These are phyloP conservation scores for Andricus grossulariae DNA, from an alignment of 1,140 invertebrate genomes.

Conservation along the genomic window DNA sequence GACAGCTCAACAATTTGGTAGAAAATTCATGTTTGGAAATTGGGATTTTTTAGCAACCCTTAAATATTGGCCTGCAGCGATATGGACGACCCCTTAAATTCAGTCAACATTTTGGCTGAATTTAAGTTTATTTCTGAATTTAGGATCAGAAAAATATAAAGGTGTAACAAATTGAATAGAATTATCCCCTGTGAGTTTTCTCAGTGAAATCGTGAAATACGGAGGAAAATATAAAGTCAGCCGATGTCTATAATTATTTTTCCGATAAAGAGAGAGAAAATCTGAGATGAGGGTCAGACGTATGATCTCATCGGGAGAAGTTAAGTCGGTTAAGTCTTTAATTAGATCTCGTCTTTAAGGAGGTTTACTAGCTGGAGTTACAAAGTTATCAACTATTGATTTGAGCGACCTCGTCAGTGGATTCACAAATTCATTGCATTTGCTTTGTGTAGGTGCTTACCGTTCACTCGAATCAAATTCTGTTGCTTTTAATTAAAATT, in stretches of 20 bases:
- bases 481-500: conserved; percentile 23
- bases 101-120: no score
- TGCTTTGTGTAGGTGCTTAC: background rate
- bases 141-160: no score
- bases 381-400: conserved; percentile 26
- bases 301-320: background rate
- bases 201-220: no score
- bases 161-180: no score
- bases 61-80: no score
- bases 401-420: background rate
- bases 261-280: background rate
- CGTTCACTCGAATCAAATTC: background rate
- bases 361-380: background rate
- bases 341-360: conserved; percentile 17
- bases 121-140: no score
- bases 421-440: conserved; percentile 21
- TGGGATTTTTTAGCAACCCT: no score
- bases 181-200: no score
- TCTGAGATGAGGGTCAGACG: background rate
- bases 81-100: no score
- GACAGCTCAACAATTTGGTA: no score
- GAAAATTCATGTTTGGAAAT: no score
- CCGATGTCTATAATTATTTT: background rate
- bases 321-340: background rate
- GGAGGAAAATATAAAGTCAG: no score